Conservation (phyloP, 2,797 vertebrate species). For the Premnoplex brunnescens region DNA sequence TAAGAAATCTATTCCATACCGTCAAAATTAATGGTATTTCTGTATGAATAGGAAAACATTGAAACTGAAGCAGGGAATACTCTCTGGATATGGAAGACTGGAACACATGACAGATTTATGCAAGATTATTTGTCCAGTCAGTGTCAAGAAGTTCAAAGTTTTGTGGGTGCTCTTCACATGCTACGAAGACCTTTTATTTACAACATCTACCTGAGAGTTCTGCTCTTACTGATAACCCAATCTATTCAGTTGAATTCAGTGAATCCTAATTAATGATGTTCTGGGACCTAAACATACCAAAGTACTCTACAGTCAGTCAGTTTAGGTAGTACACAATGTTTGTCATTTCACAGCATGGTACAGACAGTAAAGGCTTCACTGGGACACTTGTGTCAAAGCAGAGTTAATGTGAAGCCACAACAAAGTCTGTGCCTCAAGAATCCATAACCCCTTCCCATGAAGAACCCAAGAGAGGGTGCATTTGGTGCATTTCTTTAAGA, state of each 20-base stretch:
- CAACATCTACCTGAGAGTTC: background rate
- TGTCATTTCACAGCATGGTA: background rate
- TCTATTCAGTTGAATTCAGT: background rate
- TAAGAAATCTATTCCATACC: background rate
- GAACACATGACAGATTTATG: background rate
- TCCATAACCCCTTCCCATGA: background rate
- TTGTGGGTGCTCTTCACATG: background rate
- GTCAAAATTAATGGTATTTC: background rate
- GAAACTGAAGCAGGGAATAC: background rate
- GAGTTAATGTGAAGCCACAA: background rate
- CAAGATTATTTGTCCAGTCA: background rate
- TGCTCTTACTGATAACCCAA: background rate
- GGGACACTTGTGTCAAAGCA: background rate
- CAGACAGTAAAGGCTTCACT: background rate
- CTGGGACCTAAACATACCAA: background rate
- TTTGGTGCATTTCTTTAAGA: background rate
- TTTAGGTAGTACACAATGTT: background rate
- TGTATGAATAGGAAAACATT: background rate
- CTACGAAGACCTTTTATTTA: background rate
- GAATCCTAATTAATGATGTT: background rate
- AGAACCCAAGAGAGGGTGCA: background rate
- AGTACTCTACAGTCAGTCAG: background rate
- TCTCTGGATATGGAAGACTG: background rate
- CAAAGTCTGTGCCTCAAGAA: background rate
- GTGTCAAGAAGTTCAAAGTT: background rate